Base-by-base conservation (phyloP, 2,113 vertebrate species). In the Sakesphorus luctuosus region DNA sequence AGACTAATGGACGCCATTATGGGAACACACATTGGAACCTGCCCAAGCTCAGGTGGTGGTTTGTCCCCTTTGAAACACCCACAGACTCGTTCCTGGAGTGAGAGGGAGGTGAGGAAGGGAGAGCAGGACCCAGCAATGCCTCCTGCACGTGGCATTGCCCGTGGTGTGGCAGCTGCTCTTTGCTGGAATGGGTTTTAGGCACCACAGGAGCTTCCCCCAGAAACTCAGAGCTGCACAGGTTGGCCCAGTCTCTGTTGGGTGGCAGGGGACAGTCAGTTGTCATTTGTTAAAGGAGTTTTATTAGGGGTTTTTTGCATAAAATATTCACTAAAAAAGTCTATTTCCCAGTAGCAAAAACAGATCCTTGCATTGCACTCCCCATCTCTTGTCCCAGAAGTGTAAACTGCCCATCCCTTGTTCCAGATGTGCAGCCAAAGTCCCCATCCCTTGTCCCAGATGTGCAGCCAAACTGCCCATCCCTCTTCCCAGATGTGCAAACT, bases 1-100 rank as follows among this genome's bases (percentile, higher is more conserved):
- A 92, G 94, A 93, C 87, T 92, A 96, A 98, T 95, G 94, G 93
- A 95, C 56, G 59, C 56, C 43, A 43, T 93, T 86, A 76, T 25
- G 44, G 55, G 73, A 81, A 62, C 19, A n/a, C 21, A 6, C 18
- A 7, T 2, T 10, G 47, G 93, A 86, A 36, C 63, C 87, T 59
- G 19, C 68, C 78, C 47, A 17, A 92, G 47, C 79, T 85, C 13
- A 7, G 31, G 19, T 17, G 50, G 56, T 38, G 79, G 9, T 69
- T 63, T 68, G 58, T 84, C 17, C 46, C 84, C 72, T 67, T 43
- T 24, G 4, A 26, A 15, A 71, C 49, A 74, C 36, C 43, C 16
- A 18, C 47, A 20, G 44, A 1, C 28, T 7, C 31, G 8, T 36
- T 18, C 13, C 11, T 2, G 1, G 9, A 1, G 43, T 4, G 49